Percentiles rank a stretch among this genome's conserved stretches.
phyloP scores from a whole-genome alignment of 2,888 invertebrate species.

The Andrena flavipes region DNA sequence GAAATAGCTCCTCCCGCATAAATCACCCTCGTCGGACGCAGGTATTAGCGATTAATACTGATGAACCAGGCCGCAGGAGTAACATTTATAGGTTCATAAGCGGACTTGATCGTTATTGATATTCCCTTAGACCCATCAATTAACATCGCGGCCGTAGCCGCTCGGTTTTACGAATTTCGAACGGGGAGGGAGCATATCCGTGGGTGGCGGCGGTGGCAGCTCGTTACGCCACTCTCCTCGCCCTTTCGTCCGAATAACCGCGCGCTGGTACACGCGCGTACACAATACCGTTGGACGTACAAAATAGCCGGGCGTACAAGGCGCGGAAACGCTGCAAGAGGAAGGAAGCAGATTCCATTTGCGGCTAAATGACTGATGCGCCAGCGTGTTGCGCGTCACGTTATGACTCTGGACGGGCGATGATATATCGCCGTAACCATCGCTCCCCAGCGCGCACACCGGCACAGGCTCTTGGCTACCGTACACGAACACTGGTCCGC shows the following conservation, averaged over 20 bases:
- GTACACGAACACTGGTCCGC: constrained; percentile 35
- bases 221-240: constrained; percentile 48
- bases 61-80: constrained; percentile 29
- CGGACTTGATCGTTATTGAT: constrained; percentile 58
- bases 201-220: constrained; percentile 32
- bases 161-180: constrained; percentile 55
- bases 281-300: constrained; percentile 52
- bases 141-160: constrained; percentile 48
- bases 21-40: constrained; percentile 5
- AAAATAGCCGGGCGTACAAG: constrained; percentile 68
- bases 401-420: constrained; percentile 80
- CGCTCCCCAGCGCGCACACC: constrained; percentile 16
- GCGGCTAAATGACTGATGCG: constrained; percentile 83
- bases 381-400: constrained; percentile 74
- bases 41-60: constrained; percentile 37
- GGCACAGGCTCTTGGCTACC: constrained; percentile 1
- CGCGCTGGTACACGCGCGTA: constrained; percentile 29
- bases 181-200: constrained; percentile 4
- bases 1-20: neutral
- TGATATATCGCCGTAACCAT: constrained; percentile 78
- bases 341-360: constrained; percentile 81
- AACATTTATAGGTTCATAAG: constrained; percentile 48
- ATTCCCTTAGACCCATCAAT: constrained; percentile 56
- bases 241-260: constrained; percentile 42
- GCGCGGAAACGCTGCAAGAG: constrained; percentile 75